A percentile compares a stretch with the other conserved stretches of the same genome.
Evolutionary conservation across 1,140 invertebrate genomes (phyloP).

Genomic region (Drosophila nigrodunni): DNA sequence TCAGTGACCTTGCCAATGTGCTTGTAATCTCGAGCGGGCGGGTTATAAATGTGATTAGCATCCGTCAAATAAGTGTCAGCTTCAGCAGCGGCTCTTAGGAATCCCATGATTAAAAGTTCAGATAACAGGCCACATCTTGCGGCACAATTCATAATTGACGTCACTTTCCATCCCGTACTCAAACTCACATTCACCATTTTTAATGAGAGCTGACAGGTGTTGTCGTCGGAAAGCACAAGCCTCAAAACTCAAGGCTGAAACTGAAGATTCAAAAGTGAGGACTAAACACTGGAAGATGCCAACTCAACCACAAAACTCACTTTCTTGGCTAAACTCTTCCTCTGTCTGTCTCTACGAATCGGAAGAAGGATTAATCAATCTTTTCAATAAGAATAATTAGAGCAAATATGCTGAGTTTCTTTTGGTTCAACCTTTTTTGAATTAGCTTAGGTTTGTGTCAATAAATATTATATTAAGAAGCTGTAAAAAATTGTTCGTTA

Average conservation of each 20-base stretch:
- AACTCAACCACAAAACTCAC: conserved; percentile 29
- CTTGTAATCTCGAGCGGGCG: neutral
- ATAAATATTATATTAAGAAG: no score
- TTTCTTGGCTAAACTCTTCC: conserved; percentile 8
- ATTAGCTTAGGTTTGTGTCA: no score
- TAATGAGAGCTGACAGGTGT: conserved; percentile 62
- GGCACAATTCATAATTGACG: conserved; percentile 47
- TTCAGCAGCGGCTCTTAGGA: conserved; percentile 29
- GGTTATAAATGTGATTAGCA: conserved; percentile 52
- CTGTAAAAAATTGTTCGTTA: no score
- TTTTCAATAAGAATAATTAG: neutral
- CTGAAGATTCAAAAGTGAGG: neutral
- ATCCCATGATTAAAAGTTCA: conserved; percentile 39
- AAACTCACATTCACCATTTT: conserved; percentile 26
- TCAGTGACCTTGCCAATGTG: conserved; percentile 15
- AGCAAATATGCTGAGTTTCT: neutral
- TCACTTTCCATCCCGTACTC: conserved; percentile 26
- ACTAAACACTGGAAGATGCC: conserved; percentile 2
- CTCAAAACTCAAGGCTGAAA: conserved; percentile 2
- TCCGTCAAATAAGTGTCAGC: conserved; percentile 67
- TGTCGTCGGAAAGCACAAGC: conserved; percentile 23
- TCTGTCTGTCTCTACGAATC: neutral
- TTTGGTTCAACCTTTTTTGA: neutral
- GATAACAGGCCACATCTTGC: conserved; percentile 23
- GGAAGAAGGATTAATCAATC: neutral